phyloP scores from a whole-genome alignment of 1,140 invertebrate species.

The Drosophila kurseongensis region DNA sequence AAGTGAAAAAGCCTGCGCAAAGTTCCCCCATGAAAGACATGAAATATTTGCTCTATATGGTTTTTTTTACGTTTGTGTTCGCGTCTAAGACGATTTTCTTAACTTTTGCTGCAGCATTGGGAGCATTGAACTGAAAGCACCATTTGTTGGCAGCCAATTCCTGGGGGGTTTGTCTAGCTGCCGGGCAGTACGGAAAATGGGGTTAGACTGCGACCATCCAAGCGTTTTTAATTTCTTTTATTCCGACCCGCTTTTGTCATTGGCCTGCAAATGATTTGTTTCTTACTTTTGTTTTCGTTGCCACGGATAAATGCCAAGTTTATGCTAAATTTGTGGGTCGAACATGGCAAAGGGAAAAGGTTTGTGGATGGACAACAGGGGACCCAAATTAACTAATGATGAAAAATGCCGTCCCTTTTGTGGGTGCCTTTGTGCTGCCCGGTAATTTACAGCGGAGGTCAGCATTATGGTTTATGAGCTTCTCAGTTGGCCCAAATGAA shows the following conservation, averaged over 20 bases:
- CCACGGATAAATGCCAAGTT: conserved; percentile 70
- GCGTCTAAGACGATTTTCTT: conserved; percentile 71
- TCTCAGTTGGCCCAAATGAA: conserved; percentile 56
- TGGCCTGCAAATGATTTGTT: conserved; percentile 71
- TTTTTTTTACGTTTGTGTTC: conserved; percentile 27
- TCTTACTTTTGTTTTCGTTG: conserved; percentile 71
- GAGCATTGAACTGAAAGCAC: conserved; percentile 68
- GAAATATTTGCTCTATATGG: conserved; percentile 54
- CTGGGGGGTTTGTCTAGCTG: conserved; percentile 20
- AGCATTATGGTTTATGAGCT: conserved; percentile 59
- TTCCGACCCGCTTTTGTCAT: conserved; percentile 53
- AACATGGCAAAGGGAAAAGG: background rate
- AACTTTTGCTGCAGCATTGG: conserved; percentile 57
- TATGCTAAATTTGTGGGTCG: conserved; percentile 58
- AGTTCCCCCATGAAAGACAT: conserved; percentile 65
- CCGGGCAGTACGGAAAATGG: background rate
- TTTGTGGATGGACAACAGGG: conserved; percentile 9
- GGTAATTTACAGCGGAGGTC: conserved; percentile 62
- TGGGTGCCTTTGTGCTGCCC: background rate
- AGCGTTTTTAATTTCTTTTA: conserved; percentile 78
- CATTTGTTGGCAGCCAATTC: conserved; percentile 66
- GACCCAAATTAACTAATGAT: conserved; percentile 77
- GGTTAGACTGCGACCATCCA: conserved; percentile 31
- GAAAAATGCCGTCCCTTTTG: conserved; percentile 46
- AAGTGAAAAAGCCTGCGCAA: conserved; percentile 58